These are phyloP conservation scores for Siniperca obscura DNA, from an alignment of 2,797 vertebrate species.

Conservation along the genomic window DNA sequence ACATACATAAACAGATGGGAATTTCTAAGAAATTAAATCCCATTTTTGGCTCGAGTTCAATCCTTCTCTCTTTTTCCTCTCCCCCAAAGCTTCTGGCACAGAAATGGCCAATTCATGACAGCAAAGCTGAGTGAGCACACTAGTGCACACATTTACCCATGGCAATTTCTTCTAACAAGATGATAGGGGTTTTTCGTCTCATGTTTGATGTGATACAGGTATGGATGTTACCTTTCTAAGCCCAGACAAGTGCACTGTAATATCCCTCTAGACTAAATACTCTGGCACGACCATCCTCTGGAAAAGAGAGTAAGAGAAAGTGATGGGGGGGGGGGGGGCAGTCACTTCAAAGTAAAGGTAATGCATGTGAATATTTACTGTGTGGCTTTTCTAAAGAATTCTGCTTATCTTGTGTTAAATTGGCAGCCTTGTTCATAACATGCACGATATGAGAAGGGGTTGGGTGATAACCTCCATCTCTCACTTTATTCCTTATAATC, in stretches of 20 bases:
- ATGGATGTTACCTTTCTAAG: slow-evolving; percentile 66
- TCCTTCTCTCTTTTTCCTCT: slow-evolving; percentile 46
- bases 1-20: slow-evolving; percentile 77
- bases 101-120: slow-evolving; percentile 75
- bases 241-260: slow-evolving; percentile 60
- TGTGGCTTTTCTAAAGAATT: slow-evolving; percentile 56
- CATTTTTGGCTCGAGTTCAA: slow-evolving; percentile 76
- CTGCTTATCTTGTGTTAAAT: slow-evolving; percentile 76
- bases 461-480: slow-evolving; percentile 80
- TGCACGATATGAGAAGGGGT: slow-evolving; percentile 68
- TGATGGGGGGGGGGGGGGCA: slow-evolving; percentile 6
- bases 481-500: slow-evolving; percentile 80
- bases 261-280: slow-evolving; percentile 63
- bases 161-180: slow-evolving; percentile 71
- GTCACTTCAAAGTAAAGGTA: slow-evolving; percentile 49
- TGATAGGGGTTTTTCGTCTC: slow-evolving; percentile 64
- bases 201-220: slow-evolving; percentile 77
- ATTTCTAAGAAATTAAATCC: slow-evolving; percentile 81
- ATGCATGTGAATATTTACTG: slow-evolving; percentile 55
- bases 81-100: slow-evolving; percentile 62
- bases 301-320: slow-evolving; percentile 32
- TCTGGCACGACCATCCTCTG: slow-evolving; percentile 37
- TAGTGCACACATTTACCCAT: slow-evolving; percentile 69
- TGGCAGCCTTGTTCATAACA: slow-evolving; percentile 77
- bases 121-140: slow-evolving; percentile 72